phyloP scores from a whole-genome alignment of 2,797 vertebrate species.

The Cryptoblepharus egeriae region DNA sequence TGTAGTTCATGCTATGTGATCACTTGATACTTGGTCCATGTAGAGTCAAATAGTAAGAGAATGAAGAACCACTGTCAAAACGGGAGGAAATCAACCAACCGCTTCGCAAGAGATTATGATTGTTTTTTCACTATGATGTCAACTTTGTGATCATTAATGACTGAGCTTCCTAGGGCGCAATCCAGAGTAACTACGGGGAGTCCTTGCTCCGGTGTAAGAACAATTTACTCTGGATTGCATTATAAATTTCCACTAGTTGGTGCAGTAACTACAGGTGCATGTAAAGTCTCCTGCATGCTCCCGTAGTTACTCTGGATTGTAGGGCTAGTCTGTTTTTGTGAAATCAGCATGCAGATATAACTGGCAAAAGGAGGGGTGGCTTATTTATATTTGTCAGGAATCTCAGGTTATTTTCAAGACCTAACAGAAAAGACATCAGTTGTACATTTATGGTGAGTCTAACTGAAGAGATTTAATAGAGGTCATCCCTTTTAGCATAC shows the following conservation, averaged over 20 bases:
- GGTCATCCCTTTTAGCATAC: slow-evolving; percentile 66
- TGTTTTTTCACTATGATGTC: slow-evolving; percentile 66
- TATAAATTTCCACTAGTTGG: too few relatives aligned
- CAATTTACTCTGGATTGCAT: too few relatives aligned
- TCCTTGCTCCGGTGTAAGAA: too few relatives aligned
- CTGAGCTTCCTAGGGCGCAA: slow-evolving; percentile 56
- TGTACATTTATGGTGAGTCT: slow-evolving; percentile 53
- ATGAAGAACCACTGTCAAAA: slow-evolving; percentile 39
- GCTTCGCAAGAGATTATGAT: slow-evolving; percentile 57
- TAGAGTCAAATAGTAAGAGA: slow-evolving; percentile 48
- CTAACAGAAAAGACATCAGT: slow-evolving; percentile 26
- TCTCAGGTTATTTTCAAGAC: slow-evolving; percentile 43
- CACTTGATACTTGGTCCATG: slow-evolving; percentile 63
- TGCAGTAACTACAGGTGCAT: too few relatives aligned
- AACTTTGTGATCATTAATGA: slow-evolving; percentile 67
- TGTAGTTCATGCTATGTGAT: slow-evolving; percentile 70
- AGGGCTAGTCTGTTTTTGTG: too few relatives aligned
- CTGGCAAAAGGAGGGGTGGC: slow-evolving; percentile 45
- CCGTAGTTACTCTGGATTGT: too few relatives aligned
- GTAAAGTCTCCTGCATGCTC: too few relatives aligned
- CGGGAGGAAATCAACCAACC: slow-evolving; percentile 58
- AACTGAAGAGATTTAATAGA: slow-evolving; percentile 62
- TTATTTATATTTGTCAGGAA: slow-evolving; percentile 57
- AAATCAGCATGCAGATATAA: slow-evolving; percentile 45
- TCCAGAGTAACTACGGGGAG: too few relatives aligned